These are phyloP conservation scores for Agrotis puta DNA, from an alignment of 2,888 invertebrate genomes.

Conservation along the genomic window DNA sequence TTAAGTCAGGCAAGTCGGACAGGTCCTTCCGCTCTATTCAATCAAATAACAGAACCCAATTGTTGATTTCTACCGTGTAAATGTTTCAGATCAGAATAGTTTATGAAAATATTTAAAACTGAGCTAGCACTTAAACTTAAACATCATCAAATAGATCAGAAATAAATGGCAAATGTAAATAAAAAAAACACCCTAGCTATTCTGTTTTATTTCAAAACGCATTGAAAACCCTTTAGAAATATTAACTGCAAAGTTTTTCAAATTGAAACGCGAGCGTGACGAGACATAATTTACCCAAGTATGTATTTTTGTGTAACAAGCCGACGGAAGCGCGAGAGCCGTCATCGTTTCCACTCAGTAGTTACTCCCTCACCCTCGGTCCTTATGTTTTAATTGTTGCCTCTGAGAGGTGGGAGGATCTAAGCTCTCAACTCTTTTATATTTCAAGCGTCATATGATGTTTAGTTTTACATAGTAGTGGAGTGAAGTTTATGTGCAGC, in stretches of 20 bases:
- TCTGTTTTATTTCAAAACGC: constrained; percentile 47
- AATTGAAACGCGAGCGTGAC: constrained; percentile 74
- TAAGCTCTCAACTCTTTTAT: constrained; percentile 83
- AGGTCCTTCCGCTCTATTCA: too few species aligned
- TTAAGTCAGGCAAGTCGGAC: too few species aligned
- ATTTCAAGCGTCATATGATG: constrained; percentile 76
- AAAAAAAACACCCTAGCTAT: constrained; percentile 50
- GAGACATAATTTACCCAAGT: constrained; percentile 83
- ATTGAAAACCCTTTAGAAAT: constrained; percentile 58
- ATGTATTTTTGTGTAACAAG: constrained; percentile 80
- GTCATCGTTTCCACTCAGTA: constrained; percentile 87
- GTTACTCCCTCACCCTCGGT: constrained; percentile 81
- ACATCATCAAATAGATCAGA: constrained; percentile 21
- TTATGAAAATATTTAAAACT: neutral
- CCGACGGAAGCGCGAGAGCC: constrained; percentile 73
- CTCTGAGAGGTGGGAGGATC: constrained; percentile 88
- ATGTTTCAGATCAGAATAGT: neutral
- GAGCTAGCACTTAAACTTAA: neutral
- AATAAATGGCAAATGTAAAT: constrained; percentile 40
- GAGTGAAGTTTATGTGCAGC: constrained; percentile 63
- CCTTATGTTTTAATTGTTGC: constrained; percentile 89
- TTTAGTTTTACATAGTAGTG: constrained; percentile 67
- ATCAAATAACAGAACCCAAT: too few species aligned
- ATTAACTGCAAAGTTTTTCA: constrained; percentile 64
- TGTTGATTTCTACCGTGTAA: too few species aligned